Evolutionary conservation across 2,113 vertebrate species (phyloP).

Genomic region (Rhizomys pruinosus): DNA sequence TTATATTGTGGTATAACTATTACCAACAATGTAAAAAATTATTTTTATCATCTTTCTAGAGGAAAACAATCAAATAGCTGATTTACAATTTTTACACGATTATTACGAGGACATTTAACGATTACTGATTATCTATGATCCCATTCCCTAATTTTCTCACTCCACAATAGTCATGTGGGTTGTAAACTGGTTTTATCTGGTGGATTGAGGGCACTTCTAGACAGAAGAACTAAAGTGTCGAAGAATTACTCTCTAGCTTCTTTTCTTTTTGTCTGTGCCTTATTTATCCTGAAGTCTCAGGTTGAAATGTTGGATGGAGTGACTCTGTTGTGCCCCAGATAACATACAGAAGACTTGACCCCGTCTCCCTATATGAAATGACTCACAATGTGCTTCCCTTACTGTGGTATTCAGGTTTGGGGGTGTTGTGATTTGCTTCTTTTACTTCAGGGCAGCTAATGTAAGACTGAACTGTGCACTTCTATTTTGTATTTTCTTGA

Average conservation of each 20-base stretch:
- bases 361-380: background rate
- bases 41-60: background rate
- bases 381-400: background rate
- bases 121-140: background rate
- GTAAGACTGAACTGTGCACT: rapidly evolving
- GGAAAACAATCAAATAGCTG: background rate
- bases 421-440: rapidly evolving
- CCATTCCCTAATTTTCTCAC: background rate
- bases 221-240: background rate
- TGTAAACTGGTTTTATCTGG: background rate
- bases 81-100: background rate
- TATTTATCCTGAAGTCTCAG: background rate
- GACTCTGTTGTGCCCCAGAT: background rate
- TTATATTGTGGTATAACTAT: background rate
- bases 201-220: background rate
- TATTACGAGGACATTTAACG: background rate
- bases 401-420: rapidly evolving
- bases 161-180: background rate
- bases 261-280: background rate
- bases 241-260: background rate
- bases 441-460: too few species aligned
- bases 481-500: background rate
- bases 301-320: background rate
- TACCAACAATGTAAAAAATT: background rate
- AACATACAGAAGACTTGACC: too few species aligned